These are phyloP conservation scores for Galeopterus variegatus DNA, from an alignment of 2,113 vertebrate genomes.

Conservation along the genomic window DNA sequence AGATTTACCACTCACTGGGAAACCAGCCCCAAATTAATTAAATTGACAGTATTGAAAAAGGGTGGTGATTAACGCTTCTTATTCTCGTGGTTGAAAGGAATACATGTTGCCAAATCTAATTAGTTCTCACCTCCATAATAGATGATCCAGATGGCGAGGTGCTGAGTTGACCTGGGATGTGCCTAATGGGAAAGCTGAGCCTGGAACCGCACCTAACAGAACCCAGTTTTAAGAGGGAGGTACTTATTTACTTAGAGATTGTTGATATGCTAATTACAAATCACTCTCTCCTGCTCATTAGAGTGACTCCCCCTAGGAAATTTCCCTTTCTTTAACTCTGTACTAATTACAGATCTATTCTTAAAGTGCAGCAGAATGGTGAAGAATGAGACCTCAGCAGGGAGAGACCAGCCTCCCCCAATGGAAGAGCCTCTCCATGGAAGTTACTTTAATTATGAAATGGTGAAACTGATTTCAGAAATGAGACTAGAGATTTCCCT, in stretches of 20 bases:
- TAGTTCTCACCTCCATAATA: slow-evolving; percentile 8
- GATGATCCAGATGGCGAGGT: background rate
- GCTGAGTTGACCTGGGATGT: background rate
- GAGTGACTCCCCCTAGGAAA: slow-evolving; percentile 45
- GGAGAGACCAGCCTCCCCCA: background rate
- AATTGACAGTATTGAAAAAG: background rate
- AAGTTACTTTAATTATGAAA: background rate
- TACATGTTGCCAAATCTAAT: background rate
- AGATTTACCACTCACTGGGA: background rate
- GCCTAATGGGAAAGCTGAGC: background rate
- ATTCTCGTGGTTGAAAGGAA: slow-evolving; percentile 6
- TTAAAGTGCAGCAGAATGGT: background rate
- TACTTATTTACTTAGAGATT: slow-evolving; percentile 51
- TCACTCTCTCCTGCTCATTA: slow-evolving; percentile 71
- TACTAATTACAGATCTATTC: slow-evolving; percentile 60
- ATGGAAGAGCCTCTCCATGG: background rate
- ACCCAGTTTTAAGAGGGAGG: background rate
- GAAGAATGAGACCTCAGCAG: background rate
- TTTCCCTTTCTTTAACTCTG: slow-evolving; percentile 2
- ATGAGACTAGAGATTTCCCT: background rate
- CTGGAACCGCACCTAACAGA: background rate
- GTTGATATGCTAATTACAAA: slow-evolving; percentile 62
- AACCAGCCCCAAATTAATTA: slow-evolving; percentile 51
- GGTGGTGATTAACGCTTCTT: background rate
- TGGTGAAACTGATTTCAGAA: background rate